Evolutionary conservation across 2,888 invertebrate genomes (phyloP).

Genomic region (Luperina testacea): DNA sequence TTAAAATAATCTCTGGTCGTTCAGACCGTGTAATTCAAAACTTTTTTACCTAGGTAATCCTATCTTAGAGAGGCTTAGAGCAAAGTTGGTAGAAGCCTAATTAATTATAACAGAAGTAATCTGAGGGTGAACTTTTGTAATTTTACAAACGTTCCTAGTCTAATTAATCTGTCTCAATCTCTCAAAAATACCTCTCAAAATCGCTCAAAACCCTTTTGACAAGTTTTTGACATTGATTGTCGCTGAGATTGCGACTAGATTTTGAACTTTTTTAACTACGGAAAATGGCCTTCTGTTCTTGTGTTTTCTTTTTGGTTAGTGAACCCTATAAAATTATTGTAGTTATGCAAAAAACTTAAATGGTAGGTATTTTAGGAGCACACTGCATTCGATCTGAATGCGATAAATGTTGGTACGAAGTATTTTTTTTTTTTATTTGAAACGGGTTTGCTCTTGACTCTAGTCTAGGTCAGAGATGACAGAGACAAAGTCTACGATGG

Average conservation of each 20-base stretch:
- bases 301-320: background rate
- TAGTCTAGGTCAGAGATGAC: no score
- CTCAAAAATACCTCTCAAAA: no score
- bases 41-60: slow-evolving; percentile 18
- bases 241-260: no score
- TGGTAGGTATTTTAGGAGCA: background rate
- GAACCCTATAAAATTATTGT: background rate
- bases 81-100: background rate
- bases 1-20: slow-evolving; percentile 36
- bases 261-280: no score
- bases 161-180: no score
- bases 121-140: background rate
- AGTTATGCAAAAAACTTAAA: background rate
- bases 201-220: no score
- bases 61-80: slow-evolving; percentile 10
- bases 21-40: slow-evolving; percentile 18
- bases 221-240: no score
- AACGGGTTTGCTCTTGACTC: no score
- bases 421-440: no score
- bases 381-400: background rate
- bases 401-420: background rate
- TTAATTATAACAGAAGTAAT: background rate
- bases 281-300: background rate
- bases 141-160: background rate
- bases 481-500: no score